A percentile compares a stretch with the other conserved stretches of the same genome.
Evolutionary conservation across 2,113 vertebrate genomes (phyloP).

Genomic region (Oreochromis spilurus): DNA sequence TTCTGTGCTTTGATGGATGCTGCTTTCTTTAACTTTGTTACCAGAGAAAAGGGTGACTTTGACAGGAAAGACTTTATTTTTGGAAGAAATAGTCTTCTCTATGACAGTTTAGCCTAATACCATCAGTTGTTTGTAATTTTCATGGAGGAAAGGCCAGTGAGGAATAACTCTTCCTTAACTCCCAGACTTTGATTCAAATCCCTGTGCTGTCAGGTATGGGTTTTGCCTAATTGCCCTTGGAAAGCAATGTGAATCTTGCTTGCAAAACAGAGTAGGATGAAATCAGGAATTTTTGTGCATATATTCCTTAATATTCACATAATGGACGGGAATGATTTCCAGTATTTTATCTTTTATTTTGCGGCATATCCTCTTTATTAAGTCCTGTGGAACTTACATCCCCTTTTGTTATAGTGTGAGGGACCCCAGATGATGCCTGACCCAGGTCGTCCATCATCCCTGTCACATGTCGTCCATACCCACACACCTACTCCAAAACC

Average conservation of each 20-base stretch:
- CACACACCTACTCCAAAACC: constrained; percentile 31
- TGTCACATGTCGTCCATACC: constrained; percentile 45
- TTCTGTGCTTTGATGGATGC: constrained; percentile 10
- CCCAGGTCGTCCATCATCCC: constrained; percentile 66
- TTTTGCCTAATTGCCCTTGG: not conserved
- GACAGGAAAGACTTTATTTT: not conserved
- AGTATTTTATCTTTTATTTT: not conserved
- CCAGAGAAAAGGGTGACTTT: constrained; percentile 25
- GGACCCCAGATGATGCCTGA: constrained; percentile 67
- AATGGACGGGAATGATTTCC: not conserved
- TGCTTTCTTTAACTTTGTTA: not conserved
- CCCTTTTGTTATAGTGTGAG: constrained; percentile 40
- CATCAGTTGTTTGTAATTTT: not conserved
- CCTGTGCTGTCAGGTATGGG: not conserved
- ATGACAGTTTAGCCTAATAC: not conserved
- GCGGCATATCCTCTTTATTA: constrained; percentile 50
- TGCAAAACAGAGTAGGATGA: not conserved
- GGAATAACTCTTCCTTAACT: not conserved
- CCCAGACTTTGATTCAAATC: not conserved
- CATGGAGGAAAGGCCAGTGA: not conserved
- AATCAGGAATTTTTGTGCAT: not conserved
- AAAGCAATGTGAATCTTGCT: not conserved
- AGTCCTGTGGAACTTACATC: constrained; percentile 28
- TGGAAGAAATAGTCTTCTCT: not conserved
- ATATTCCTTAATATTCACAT: not conserved